Percentiles rank a stretch among this genome's conserved stretches.
Conservation (phyloP, 2,113 vertebrate species). For the Eulacestoma nigropectus region DNA sequence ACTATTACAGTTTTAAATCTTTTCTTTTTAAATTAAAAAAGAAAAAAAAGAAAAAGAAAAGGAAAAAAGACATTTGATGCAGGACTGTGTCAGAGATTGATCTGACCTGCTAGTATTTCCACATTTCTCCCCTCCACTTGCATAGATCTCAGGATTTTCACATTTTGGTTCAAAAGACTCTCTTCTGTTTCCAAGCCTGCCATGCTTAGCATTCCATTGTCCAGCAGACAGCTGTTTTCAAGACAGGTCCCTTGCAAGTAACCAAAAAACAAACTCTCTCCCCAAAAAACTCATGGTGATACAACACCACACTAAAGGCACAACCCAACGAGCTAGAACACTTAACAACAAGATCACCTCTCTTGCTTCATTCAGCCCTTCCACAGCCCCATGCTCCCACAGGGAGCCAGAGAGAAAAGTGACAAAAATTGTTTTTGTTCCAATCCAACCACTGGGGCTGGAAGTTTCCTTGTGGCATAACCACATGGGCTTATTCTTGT, state of each 20-base stretch:
- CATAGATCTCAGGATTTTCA: neutral
- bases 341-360: neutral
- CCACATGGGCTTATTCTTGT: neutral
- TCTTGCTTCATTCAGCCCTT: neutral
- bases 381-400: neutral
- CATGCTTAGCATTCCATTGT: neutral
- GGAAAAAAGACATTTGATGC: neutral
- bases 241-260: neutral
- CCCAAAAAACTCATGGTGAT: neutral
- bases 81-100: neutral
- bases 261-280: neutral
- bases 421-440: neutral
- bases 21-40: neutral
- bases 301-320: neutral
- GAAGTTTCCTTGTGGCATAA: neutral
- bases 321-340: neutral
- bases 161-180: conserved; percentile 1
- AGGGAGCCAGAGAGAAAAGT: neutral
- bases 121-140: neutral
- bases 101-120: neutral
- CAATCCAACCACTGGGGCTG: neutral
- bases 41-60: no score
- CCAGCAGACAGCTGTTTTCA: conserved; percentile 21
- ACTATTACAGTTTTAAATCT: neutral
- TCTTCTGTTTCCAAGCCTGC: neutral